Evolutionary conservation across 1,140 invertebrate genomes (phyloP).

Genomic region (Oedothorax gibbosus): DNA sequence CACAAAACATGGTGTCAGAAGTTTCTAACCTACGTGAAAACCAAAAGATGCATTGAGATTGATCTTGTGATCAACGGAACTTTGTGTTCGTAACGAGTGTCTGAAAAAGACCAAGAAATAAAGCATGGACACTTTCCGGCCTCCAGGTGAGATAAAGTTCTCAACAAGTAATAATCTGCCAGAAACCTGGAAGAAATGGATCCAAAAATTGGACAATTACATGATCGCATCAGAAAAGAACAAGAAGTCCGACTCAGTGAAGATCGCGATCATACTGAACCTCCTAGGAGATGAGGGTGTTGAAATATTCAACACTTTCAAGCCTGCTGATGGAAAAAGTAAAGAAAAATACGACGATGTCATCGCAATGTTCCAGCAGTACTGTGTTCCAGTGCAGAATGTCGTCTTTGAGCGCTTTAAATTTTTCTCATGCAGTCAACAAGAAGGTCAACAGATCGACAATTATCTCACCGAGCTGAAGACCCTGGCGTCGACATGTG

Average conservation of each 20-base stretch:
- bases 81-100: too few species aligned
- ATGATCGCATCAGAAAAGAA: slow-evolving; percentile 12
- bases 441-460: not conserved
- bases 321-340: not conserved
- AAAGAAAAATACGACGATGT: slow-evolving; percentile 3
- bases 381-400: not conserved
- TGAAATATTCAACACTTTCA: slow-evolving; percentile 14
- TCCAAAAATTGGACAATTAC: slow-evolving; percentile 32
- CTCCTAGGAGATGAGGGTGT: slow-evolving; percentile 19
- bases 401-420: slow-evolving; percentile 8
- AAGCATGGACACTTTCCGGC: slow-evolving; percentile 6
- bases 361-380: not conserved
- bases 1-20: too few species aligned
- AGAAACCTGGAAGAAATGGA: not conserved
- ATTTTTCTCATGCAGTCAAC: slow-evolving; percentile 21
- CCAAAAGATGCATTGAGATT: too few species aligned
- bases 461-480: slow-evolving; percentile 8
- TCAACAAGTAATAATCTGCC: not conserved
- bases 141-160: slow-evolving; percentile 5
- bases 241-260: not conserved
- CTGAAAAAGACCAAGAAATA: not conserved
- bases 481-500: not conserved
- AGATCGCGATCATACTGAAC: not conserved
- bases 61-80: too few species aligned
- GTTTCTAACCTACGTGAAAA: too few species aligned